phyloP scores from a whole-genome alignment of 2,797 vertebrate genomes.

The Heliangelus exortis region DNA sequence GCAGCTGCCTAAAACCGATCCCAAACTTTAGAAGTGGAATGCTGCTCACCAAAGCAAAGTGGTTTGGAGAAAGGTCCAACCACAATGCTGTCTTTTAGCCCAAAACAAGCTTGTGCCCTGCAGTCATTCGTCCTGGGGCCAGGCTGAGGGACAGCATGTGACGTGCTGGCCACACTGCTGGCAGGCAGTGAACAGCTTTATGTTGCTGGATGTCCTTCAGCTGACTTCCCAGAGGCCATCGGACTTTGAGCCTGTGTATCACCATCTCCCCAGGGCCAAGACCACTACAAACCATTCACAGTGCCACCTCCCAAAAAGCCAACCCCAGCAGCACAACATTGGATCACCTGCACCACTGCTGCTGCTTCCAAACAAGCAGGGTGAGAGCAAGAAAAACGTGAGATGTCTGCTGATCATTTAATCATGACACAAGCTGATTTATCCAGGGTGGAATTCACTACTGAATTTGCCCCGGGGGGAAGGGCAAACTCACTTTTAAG shows the following conservation, averaged over 20 bases:
- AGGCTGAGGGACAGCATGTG: not conserved
- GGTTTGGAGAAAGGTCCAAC: not conserved
- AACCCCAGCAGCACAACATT: not conserved
- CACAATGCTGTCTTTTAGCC: not conserved
- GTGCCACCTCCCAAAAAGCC: not conserved
- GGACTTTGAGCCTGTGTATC: not conserved
- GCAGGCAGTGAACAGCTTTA: not conserved
- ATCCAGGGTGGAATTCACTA: not conserved
- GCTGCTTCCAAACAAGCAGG: not conserved
- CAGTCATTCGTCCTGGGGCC: not conserved
- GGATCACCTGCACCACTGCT: not conserved
- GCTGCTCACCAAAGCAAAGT: not conserved
- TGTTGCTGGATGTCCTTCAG: not conserved
- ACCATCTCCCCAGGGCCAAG: not conserved
- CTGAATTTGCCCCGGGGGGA: not conserved
- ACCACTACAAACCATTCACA: not conserved
- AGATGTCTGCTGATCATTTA: accelerated
- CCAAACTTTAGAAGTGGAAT: not conserved
- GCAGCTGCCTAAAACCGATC: not conserved
- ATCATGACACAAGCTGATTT: not conserved
- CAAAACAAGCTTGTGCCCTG: not conserved
- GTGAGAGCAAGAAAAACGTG: not conserved
- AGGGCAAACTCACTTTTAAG: not conserved
- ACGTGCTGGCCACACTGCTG: not conserved
- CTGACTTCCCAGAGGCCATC: not conserved